Conservation (phyloP, 2,113 vertebrate species). For the Bagarius yarrelli region DNA sequence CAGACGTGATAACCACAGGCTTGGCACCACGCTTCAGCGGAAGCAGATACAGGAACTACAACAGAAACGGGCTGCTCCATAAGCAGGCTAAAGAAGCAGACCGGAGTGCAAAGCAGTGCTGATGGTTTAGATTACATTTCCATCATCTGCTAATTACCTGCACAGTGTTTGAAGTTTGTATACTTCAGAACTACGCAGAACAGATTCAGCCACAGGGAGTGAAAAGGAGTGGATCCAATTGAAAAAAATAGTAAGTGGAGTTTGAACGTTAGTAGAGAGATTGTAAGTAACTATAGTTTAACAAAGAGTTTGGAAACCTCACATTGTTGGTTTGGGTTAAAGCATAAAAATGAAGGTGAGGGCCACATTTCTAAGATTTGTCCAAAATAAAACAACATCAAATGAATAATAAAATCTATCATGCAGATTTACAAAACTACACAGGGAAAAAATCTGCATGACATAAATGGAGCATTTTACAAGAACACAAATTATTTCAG, state of each 20-base stretch:
- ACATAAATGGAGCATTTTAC: too few relatives aligned
- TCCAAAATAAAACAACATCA: too few relatives aligned
- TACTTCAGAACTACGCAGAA: conserved; percentile 81
- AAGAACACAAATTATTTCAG: too few relatives aligned
- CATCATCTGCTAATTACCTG: conserved; percentile 91
- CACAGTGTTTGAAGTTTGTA: conserved; percentile 84
- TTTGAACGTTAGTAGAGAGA: conserved; percentile 12
- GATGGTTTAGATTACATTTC: conserved; percentile 86
- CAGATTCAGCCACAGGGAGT: conserved; percentile 81
- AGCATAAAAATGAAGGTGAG: too few relatives aligned
- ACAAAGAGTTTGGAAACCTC: not conserved
- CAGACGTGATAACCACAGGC: conserved; percentile 96
- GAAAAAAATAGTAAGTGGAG: conserved; percentile 61
- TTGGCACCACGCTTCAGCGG: conserved; percentile 89
- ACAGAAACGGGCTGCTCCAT: conserved; percentile 54
- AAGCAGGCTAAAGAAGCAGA: conserved; percentile 60
- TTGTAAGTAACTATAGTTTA: too few relatives aligned
- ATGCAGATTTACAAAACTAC: too few relatives aligned
- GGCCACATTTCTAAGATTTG: too few relatives aligned
- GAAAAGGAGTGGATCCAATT: conserved; percentile 80
- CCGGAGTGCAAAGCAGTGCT: conserved; percentile 82
- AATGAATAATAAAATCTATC: too few relatives aligned
- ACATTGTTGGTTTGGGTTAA: not conserved
- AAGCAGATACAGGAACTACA: conserved; percentile 71
- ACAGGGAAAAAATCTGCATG: too few relatives aligned